A percentile compares a stretch with the other conserved stretches of the same genome.
Evolutionary conservation across 2,888 invertebrate genomes (phyloP).

Genomic region (Hanleya hanleyi): DNA sequence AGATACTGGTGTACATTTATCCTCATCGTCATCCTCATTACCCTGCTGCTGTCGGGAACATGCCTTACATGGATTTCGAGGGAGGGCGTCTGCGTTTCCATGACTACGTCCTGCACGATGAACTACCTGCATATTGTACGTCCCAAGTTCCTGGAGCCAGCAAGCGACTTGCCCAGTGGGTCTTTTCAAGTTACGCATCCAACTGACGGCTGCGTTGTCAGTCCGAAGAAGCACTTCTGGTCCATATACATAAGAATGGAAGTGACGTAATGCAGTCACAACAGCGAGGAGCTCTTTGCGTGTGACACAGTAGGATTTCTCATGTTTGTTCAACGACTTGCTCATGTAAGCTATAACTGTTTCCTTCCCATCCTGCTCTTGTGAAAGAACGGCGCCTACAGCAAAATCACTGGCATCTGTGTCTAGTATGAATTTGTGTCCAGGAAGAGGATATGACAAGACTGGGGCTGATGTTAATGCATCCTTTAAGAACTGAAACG

Average conservation of each 20-base stretch:
- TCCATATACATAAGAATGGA: neutral
- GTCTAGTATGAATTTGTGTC: neutral
- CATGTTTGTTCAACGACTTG: neutral
- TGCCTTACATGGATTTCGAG: neutral
- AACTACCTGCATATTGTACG: neutral
- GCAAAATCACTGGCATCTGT: neutral
- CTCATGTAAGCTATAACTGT: neutral
- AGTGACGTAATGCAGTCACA: neutral
- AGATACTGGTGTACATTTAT: too few relatives aligned
- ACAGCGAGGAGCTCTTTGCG: neutral
- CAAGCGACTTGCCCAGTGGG: neutral
- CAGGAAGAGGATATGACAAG: constrained; percentile 17
- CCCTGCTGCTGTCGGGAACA: neutral
- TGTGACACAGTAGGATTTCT: neutral
- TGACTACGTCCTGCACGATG: constrained; percentile 4
- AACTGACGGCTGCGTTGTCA: constrained; percentile 2
- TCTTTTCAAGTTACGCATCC: neutral
- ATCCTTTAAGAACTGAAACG: neutral
- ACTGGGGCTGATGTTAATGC: neutral
- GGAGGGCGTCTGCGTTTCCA: neutral
- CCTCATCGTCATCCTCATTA: neutral
- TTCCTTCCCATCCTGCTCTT: neutral
- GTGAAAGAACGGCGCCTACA: neutral
- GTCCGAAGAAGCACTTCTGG: neutral
- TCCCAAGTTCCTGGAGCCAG: neutral